Conservation (phyloP, 2,888 invertebrate genomes). For the Drosophila kuntzei region DNA sequence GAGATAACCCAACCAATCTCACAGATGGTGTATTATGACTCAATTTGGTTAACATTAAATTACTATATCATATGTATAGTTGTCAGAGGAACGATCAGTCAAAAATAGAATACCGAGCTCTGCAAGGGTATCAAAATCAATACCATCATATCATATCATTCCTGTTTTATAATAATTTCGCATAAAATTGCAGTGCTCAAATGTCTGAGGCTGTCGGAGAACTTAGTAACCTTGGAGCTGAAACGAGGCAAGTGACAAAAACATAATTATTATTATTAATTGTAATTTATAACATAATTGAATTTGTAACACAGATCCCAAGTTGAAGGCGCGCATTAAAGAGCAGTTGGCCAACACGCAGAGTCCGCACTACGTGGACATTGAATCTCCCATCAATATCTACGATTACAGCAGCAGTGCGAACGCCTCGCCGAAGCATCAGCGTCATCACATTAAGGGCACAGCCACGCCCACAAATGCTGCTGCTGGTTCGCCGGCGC, state of each 20-base stretch:
- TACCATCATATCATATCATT: too few species aligned
- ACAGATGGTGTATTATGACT: too few species aligned
- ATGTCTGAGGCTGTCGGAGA: slow-evolving; percentile 96
- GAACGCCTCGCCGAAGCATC: slow-evolving; percentile 68
- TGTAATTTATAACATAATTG: background rate
- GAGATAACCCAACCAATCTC: too few species aligned
- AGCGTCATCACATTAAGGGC: slow-evolving; percentile 58
- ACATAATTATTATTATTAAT: background rate
- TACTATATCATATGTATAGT: too few species aligned
- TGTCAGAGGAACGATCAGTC: too few species aligned
- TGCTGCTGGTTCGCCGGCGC: slow-evolving; percentile 57
- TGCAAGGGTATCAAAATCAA: background rate
- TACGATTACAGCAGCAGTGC: slow-evolving; percentile 84
- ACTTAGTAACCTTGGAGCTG: slow-evolving; percentile 95
- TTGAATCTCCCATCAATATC: slow-evolving; percentile 86
- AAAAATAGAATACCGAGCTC: background rate
- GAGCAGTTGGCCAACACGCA: slow-evolving; percentile 89
- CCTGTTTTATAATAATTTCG: slow-evolving; percentile 13
- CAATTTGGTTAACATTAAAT: too few species aligned
- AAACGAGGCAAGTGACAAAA: slow-evolving; percentile 91
- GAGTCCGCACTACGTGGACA: slow-evolving; percentile 86
- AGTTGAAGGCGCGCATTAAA: slow-evolving; percentile 92
- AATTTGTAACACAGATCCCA: slow-evolving; percentile 89
- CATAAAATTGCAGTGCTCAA: slow-evolving; percentile 85
- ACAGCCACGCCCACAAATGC: slow-evolving; percentile 62